Conservation (phyloP, 2,888 invertebrate species). For the Athrips mouffetella region DNA sequence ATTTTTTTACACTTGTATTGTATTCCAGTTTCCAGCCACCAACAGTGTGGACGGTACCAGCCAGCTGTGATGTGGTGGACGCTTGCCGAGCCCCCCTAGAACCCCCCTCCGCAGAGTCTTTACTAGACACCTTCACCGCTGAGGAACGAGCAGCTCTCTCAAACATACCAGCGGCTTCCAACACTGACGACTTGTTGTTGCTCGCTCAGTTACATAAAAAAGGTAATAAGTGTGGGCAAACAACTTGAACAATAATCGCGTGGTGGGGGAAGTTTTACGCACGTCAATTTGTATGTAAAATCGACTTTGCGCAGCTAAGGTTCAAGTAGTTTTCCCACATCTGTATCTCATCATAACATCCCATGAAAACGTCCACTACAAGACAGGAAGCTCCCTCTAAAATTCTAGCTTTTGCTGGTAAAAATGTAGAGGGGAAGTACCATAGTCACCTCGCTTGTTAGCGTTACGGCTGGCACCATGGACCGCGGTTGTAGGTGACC, state of each 20-base stretch:
- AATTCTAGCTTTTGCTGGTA: too few relatives aligned
- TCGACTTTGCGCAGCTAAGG: too few relatives aligned
- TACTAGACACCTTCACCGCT: conserved; percentile 81
- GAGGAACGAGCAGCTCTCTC: conserved; percentile 83
- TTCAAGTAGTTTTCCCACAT: too few relatives aligned
- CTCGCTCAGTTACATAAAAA: conserved; percentile 82
- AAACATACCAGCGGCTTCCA: conserved; percentile 85
- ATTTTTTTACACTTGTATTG: not conserved
- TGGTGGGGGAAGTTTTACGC: too few relatives aligned
- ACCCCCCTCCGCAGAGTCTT: conserved; percentile 48
- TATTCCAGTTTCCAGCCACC: conserved; percentile 66
- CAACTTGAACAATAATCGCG: not conserved
- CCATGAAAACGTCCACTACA: too few relatives aligned
- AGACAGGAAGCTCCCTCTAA: too few relatives aligned
- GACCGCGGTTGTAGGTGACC: too few relatives aligned
- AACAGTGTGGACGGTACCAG: conserved; percentile 59
- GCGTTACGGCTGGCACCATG: too few relatives aligned
- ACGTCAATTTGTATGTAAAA: too few relatives aligned
- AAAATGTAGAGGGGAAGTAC: too few relatives aligned
- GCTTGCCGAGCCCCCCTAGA: conserved; percentile 42
- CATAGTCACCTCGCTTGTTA: too few relatives aligned
- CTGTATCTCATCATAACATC: too few relatives aligned
- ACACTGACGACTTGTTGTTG: conserved; percentile 85
- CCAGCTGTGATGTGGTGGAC: conserved; percentile 47
- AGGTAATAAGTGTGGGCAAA: conserved; percentile 39